phyloP scores from a whole-genome alignment of 2,888 invertebrate species.

The Pinctada fucata region DNA sequence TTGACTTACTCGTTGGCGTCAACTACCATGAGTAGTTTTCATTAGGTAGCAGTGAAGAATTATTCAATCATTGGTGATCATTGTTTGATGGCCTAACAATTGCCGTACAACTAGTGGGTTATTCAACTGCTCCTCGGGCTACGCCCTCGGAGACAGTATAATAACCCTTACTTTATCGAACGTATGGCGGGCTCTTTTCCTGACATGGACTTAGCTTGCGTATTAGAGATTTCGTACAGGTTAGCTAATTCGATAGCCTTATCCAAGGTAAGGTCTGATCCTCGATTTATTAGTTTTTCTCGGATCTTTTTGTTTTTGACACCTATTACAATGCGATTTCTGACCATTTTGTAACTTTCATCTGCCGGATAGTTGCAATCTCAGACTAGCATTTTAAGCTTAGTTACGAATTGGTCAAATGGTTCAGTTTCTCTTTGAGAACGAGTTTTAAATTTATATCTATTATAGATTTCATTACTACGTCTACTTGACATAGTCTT shows the following conservation, averaged over 20 bases:
- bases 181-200: neutral
- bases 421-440: conserved; percentile 35
- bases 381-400: conserved; percentile 38
- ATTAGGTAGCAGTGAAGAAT: too few relatives aligned
- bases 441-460: conserved; percentile 42
- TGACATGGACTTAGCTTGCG: conserved; percentile 38
- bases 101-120: too few relatives aligned
- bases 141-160: too few relatives aligned
- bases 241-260: conserved; percentile 37
- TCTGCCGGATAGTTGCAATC: conserved; percentile 43
- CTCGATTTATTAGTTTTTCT: conserved; percentile 42
- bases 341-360: conserved; percentile 37
- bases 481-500: conserved; percentile 37
- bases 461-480: conserved; percentile 37
- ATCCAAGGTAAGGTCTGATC: conserved; percentile 36
- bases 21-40: too few relatives aligned
- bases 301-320: conserved; percentile 34
- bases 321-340: conserved; percentile 45
- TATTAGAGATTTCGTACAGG: conserved; percentile 33
- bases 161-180: too few relatives aligned
- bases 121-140: too few relatives aligned
- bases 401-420: conserved; percentile 46
- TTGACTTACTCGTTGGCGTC: too few relatives aligned
- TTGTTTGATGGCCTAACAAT: too few relatives aligned
- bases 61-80: too few relatives aligned